These are phyloP conservation scores for Drosophila pandora DNA, from an alignment of 1,140 invertebrate genomes.

Conservation along the genomic window DNA sequence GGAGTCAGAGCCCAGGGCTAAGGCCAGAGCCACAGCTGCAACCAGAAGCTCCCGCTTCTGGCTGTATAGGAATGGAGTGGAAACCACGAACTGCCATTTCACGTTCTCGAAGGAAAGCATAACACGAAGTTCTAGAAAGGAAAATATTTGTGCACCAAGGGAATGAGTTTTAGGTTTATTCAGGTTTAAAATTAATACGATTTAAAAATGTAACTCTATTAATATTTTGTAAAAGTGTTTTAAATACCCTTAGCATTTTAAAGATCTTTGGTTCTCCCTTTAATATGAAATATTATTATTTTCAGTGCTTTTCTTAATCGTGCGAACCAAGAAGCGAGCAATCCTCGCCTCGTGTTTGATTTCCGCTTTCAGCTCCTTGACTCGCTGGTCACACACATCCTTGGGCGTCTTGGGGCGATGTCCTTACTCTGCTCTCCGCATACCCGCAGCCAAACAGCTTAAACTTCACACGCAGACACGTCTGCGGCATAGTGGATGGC, in stretches of 20 bases:
- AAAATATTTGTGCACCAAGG: conserved; percentile 28
- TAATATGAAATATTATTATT: background rate
- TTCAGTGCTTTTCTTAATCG: conserved; percentile 27
- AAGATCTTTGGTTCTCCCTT: background rate
- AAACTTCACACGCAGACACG: conserved; percentile 73
- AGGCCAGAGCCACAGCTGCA: conserved; percentile 53
- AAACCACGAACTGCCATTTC: conserved; percentile 12
- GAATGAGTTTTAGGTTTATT: background rate
- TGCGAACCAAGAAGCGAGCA: conserved; percentile 38
- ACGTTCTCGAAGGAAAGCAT: conserved; percentile 4
- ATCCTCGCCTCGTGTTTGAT: conserved; percentile 70
- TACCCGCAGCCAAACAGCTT: conserved; percentile 59
- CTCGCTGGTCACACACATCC: conserved; percentile 33
- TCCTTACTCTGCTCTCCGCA: background rate
- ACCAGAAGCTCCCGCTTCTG: conserved; percentile 33
- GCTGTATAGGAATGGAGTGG: conserved; percentile 21
- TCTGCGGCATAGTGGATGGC: conserved; percentile 62
- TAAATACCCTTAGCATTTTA: too few relatives aligned
- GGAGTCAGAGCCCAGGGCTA: conserved; percentile 11
- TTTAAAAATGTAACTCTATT: too few relatives aligned
- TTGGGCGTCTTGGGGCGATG: conserved; percentile 5
- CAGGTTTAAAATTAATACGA: too few relatives aligned
- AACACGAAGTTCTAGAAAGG: conserved; percentile 9
- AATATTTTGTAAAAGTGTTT: too few relatives aligned
- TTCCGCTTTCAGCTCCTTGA: conserved; percentile 75